A percentile compares a stretch with the other conserved stretches of the same genome.
Conservation (phyloP, 1,140 invertebrate genomes). For the Oedothorax gibbosus region DNA sequence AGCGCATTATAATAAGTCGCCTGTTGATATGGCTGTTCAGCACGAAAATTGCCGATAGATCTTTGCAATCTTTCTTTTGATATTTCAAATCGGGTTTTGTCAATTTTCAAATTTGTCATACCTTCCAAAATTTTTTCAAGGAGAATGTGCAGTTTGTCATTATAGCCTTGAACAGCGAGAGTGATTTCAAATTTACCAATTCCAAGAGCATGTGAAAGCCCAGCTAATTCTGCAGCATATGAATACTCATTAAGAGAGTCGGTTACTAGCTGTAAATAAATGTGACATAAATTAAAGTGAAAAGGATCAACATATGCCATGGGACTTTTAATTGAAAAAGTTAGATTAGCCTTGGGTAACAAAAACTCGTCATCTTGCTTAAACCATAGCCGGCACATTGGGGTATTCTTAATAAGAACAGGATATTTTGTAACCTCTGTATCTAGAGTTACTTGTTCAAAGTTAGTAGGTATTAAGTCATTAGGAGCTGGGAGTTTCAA, state of each 20-base stretch:
- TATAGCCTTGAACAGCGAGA: constrained; percentile 82
- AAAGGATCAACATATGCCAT: constrained; percentile 87
- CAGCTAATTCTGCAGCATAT: constrained; percentile 91
- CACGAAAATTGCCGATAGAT: constrained; percentile 77
- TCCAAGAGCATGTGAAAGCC: constrained; percentile 81
- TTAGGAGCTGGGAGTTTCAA: constrained; percentile 84
- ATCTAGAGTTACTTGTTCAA: constrained; percentile 80
- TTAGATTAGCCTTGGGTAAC: constrained; percentile 87
- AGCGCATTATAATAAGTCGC: constrained; percentile 88
- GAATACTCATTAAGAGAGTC: constrained; percentile 94
- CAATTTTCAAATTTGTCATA: constrained; percentile 83
- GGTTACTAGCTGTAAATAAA: constrained; percentile 84
- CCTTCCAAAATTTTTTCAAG: constrained; percentile 89
- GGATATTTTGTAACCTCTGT: constrained; percentile 71
- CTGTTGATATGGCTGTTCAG: constrained; percentile 94
- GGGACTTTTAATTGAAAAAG: constrained; percentile 86
- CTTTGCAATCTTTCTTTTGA: constrained; percentile 82
- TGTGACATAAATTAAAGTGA: constrained; percentile 82
- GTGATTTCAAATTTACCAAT: constrained; percentile 85
- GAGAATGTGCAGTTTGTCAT: constrained; percentile 88
- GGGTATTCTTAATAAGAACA: constrained; percentile 73
- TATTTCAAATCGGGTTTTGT: constrained; percentile 88
- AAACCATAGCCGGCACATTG: constrained; percentile 87
- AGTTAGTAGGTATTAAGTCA: constrained; percentile 90
- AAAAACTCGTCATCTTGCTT: constrained; percentile 94